phyloP scores from a whole-genome alignment of 1,140 invertebrate genomes.

The Lithobius niger region DNA sequence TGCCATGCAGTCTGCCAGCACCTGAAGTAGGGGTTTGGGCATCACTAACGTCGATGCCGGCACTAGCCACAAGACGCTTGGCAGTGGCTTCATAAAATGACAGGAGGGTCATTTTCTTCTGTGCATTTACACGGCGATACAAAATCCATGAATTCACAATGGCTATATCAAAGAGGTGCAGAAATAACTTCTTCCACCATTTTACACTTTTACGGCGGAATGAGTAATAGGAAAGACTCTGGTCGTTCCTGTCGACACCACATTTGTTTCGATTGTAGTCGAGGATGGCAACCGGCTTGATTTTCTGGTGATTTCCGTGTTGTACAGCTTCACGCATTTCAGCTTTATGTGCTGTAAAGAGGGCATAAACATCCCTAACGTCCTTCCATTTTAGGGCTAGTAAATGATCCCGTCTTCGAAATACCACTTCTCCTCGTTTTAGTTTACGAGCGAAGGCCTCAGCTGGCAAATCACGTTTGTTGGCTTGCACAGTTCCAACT shows the following conservation, averaged over 20 bases:
- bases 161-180: not conserved
- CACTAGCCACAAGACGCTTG: not conserved
- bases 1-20: not conserved
- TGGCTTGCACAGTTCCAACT: not conserved
- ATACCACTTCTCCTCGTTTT: not conserved
- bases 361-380: not conserved
- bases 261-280: not conserved
- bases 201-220: not conserved
- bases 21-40: not conserved
- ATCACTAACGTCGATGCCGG: not conserved
- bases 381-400: not conserved
- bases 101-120: not conserved
- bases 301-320: not conserved
- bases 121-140: not conserved
- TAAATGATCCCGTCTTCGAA: not conserved
- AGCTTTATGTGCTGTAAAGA: not conserved
- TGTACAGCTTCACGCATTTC: not conserved
- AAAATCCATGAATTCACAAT: not conserved
- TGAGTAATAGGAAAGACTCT: not conserved
- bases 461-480: not conserved
- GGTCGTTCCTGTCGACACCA: not conserved
- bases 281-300: not conserved
- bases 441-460: not conserved
- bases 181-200: not conserved
- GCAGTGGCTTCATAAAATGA: not conserved